Evolutionary conservation across 2,888 invertebrate species (phyloP).

Genomic region (Macropis europaea): DNA sequence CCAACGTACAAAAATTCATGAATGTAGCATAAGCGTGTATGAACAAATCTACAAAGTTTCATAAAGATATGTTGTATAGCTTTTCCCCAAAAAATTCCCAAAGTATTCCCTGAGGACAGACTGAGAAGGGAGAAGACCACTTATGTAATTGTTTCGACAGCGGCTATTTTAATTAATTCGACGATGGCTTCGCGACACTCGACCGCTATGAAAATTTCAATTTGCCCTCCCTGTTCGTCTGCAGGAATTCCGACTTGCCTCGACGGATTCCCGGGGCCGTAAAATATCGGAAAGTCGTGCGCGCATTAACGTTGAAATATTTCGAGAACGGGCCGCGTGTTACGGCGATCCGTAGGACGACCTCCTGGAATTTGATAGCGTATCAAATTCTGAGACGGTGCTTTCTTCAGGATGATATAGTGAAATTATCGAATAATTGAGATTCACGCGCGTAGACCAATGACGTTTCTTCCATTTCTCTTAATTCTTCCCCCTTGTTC

Average conservation of each 20-base stretch:
- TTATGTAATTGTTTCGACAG: slow-evolving; percentile 23
- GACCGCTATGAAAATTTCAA: slow-evolving; percentile 19
- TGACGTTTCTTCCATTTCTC: slow-evolving; percentile 1
- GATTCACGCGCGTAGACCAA: slow-evolving; percentile 17
- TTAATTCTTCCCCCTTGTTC: background rate
- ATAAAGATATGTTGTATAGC: too few species aligned
- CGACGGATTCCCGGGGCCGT: slow-evolving; percentile 22
- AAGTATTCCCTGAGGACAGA: too few species aligned
- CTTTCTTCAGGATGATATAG: background rate
- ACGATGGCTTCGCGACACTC: background rate
- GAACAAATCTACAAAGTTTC: too few species aligned
- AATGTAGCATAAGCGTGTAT: too few species aligned
- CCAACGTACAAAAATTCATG: too few species aligned
- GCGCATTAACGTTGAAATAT: slow-evolving; percentile 23
- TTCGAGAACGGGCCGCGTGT: slow-evolving; percentile 3
- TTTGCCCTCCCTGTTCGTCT: background rate
- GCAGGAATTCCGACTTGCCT: background rate
- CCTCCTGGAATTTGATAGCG: slow-evolving; percentile 15
- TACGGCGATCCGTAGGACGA: background rate
- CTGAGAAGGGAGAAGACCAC: too few species aligned
- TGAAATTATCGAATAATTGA: slow-evolving; percentile 25
- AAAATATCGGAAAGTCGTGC: slow-evolving; percentile 35
- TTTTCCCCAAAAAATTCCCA: too few species aligned
- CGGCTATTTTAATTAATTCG: slow-evolving; percentile 33
- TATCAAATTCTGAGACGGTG: background rate